A percentile compares a stretch with the other conserved stretches of the same genome.
Evolutionary conservation across 2,888 invertebrate species (phyloP).

Genomic region (Tetragonisca angustula): DNA sequence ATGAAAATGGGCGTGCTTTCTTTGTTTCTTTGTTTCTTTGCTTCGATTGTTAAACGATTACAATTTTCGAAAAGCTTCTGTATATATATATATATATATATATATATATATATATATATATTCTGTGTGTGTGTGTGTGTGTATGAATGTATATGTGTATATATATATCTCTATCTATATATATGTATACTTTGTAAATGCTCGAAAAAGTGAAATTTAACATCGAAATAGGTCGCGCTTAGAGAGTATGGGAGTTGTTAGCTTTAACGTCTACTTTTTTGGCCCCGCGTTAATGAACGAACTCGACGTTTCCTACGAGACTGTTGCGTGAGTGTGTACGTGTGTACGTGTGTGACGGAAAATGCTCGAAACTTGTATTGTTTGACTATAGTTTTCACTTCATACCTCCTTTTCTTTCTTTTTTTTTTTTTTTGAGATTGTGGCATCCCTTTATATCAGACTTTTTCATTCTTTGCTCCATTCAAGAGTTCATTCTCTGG

Average conservation of each 20-base stretch:
- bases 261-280: slow-evolving; percentile 41
- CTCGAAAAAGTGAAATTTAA: slow-evolving; percentile 47
- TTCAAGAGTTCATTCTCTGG: no score
- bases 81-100: slow-evolving; percentile 10
- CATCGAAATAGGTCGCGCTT: slow-evolving; percentile 49
- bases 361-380: slow-evolving; percentile 33
- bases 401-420: background rate
- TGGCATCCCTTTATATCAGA: background rate
- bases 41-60: slow-evolving; percentile 22
- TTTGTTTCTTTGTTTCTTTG: no score
- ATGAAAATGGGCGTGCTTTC: slow-evolving; percentile 4
- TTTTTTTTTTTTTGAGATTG: background rate
- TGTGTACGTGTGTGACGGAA: slow-evolving; percentile 1
- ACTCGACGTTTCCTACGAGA: slow-evolving; percentile 36
- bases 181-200: slow-evolving; percentile 33
- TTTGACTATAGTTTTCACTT: background rate
- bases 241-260: slow-evolving; percentile 31
- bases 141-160: background rate
- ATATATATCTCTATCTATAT: background rate
- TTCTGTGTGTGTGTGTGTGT: background rate
- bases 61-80: slow-evolving; percentile 16
- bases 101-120: background rate
- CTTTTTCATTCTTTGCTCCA: background rate
- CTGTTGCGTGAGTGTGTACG: slow-evolving; percentile 7
- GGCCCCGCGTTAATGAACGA: slow-evolving; percentile 55